Percentiles rank a stretch among this genome's conserved stretches.
These are phyloP conservation scores for Pandion haliaetus DNA, from an alignment of 2,113 vertebrate species.

Conservation along the genomic window DNA sequence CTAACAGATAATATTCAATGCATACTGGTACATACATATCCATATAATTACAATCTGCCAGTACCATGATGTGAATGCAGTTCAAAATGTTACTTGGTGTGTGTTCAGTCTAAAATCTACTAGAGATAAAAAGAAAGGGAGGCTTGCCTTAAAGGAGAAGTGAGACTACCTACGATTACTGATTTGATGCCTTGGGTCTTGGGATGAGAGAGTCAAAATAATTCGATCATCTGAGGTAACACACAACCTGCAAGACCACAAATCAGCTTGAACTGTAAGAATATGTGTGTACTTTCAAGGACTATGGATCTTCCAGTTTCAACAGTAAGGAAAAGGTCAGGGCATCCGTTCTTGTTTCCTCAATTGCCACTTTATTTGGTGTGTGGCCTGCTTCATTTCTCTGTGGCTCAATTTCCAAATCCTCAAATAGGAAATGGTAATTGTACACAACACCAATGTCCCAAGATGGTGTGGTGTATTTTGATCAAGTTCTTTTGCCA, in stretches of 20 bases:
- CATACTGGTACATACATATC: background rate
- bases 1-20: background rate
- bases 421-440: background rate
- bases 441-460: background rate
- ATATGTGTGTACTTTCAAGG: background rate
- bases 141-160: background rate
- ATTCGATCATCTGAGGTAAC: background rate
- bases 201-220: background rate
- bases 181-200: background rate
- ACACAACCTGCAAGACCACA: background rate
- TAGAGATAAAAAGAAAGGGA: background rate
- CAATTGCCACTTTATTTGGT: background rate
- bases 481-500: background rate
- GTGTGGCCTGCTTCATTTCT: background rate
- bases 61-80: background rate
- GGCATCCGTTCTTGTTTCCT: background rate
- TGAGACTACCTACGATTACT: background rate
- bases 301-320: background rate
- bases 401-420: background rate
- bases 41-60: background rate
- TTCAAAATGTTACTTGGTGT: background rate
- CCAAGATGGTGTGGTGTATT: background rate
- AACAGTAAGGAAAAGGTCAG: background rate
- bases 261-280: background rate
- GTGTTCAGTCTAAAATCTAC: constrained; percentile 5